Conservation (phyloP, 1,140 invertebrate species). For the Fragariocoptes setiger region DNA sequence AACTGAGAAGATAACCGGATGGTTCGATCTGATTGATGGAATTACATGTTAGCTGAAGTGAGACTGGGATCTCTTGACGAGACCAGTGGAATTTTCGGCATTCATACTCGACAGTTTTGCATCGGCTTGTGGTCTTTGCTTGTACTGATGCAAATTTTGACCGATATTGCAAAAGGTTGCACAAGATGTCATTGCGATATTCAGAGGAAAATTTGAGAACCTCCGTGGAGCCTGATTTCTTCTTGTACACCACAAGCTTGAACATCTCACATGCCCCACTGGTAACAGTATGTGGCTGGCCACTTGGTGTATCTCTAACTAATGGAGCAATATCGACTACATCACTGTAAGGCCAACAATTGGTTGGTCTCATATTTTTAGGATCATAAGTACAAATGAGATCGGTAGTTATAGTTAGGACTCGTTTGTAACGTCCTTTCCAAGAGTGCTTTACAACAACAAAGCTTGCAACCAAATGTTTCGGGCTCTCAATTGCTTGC, state of each 20-base stretch:
- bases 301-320: constrained; percentile 14
- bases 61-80: constrained; percentile 46
- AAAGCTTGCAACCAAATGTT: too few species aligned
- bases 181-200: constrained; percentile 43
- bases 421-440: constrained; percentile 91
- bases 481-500: too few species aligned
- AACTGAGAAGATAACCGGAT: constrained; percentile 26
- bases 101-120: constrained; percentile 27
- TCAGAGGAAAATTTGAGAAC: constrained; percentile 93
- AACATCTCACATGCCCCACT: constrained; percentile 10
- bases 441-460: constrained; percentile 76
- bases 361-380: constrained; percentile 57
- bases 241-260: constrained; percentile 8
- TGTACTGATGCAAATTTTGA: constrained; percentile 4
- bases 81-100: constrained; percentile 87
- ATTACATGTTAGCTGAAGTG: constrained; percentile 56
- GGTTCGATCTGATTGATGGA: constrained; percentile 60
- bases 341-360: constrained; percentile 60
- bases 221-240: constrained; percentile 41
- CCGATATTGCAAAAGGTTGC: constrained; percentile 2
- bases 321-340: constrained; percentile 35
- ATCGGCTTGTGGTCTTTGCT: constrained; percentile 7
- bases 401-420: constrained; percentile 76
- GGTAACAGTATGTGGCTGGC: constrained; percentile 15
- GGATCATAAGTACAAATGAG: constrained; percentile 94